Conservation (phyloP, 2,113 vertebrate species). For the Haemorhous mexicanus region DNA sequence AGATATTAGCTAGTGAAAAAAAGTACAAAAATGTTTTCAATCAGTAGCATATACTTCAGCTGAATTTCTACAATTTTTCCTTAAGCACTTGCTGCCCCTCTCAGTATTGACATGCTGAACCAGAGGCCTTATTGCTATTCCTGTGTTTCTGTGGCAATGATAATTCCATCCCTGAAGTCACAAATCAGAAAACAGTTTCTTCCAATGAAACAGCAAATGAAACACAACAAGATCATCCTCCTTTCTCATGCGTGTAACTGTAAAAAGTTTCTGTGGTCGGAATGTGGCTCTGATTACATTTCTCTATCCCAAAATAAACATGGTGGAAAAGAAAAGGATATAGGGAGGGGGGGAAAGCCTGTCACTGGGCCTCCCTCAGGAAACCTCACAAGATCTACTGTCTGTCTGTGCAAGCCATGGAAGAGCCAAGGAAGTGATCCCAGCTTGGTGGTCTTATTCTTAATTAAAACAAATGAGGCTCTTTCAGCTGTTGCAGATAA, state of each 20-base stretch:
- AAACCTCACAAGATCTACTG: constrained; percentile 28
- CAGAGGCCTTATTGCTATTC: not conserved
- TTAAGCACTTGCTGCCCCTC: not conserved
- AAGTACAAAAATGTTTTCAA: not conserved
- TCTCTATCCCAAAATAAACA: constrained; percentile 66
- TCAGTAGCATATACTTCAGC: not conserved
- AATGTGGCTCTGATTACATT: constrained; percentile 39
- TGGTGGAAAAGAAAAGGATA: constrained; percentile 34
- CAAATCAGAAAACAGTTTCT: not conserved
- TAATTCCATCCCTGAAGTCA: not conserved
- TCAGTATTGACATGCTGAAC: not conserved
- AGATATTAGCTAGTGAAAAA: not conserved
- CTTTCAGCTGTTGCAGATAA: constrained; percentile 71
- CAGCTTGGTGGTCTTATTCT: constrained; percentile 80
- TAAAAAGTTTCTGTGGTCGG: not conserved
- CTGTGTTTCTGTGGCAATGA: not conserved
- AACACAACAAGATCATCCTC: constrained; percentile 3
- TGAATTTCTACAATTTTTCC: not conserved
- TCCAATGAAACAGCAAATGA: not conserved
- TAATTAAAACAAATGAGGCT: constrained; percentile 75
- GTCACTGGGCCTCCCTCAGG: constrained; percentile 50
- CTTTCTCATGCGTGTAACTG: constrained; percentile 39
- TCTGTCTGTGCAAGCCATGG: constrained; percentile 19
- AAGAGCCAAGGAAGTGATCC: constrained; percentile 61
- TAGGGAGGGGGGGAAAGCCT: not conserved